A percentile compares a stretch with the other conserved stretches of the same genome.
phyloP scores from a whole-genome alignment of 2,113 vertebrate genomes.

The Poeciliopsis turrubarensis region DNA sequence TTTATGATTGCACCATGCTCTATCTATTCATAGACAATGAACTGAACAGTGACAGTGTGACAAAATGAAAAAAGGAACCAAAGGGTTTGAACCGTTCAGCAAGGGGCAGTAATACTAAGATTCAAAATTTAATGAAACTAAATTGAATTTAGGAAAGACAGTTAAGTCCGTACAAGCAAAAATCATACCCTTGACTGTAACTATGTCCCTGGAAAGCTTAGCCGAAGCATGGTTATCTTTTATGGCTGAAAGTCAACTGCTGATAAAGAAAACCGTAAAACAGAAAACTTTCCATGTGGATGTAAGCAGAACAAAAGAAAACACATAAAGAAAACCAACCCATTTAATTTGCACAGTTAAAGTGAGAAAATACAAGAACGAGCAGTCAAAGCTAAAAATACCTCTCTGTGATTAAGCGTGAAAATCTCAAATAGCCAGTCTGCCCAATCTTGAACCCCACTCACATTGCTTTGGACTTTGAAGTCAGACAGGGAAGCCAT shows the following conservation, averaged over 20 bases:
- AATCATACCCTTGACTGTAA: no score
- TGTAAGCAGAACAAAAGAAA: not conserved
- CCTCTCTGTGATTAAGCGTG: not conserved
- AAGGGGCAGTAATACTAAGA: not conserved
- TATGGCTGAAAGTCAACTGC: not conserved
- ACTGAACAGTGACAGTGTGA: not conserved
- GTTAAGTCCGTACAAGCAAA: no score
- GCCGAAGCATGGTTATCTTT: not conserved
- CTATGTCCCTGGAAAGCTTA: not conserved
- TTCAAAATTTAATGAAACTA: not conserved
- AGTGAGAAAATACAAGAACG: not conserved
- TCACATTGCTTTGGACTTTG: conserved; percentile 87
- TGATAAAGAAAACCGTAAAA: conserved; percentile 1
- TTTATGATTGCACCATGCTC: no score
- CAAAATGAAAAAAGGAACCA: not conserved
- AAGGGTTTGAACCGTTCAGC: not conserved
- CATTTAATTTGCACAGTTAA: not conserved
- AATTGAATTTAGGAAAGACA: no score
- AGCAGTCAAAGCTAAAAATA: conserved; percentile 27
- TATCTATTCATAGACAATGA: no score
- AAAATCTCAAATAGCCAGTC: conserved; percentile 4
- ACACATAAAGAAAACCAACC: not conserved
- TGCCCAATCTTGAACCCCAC: conserved; percentile 28
- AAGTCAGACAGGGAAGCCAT: conserved; percentile 98
- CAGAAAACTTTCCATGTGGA: not conserved